Conservation (phyloP, 2,113 vertebrate species). For the Oreochromis aureus region DNA sequence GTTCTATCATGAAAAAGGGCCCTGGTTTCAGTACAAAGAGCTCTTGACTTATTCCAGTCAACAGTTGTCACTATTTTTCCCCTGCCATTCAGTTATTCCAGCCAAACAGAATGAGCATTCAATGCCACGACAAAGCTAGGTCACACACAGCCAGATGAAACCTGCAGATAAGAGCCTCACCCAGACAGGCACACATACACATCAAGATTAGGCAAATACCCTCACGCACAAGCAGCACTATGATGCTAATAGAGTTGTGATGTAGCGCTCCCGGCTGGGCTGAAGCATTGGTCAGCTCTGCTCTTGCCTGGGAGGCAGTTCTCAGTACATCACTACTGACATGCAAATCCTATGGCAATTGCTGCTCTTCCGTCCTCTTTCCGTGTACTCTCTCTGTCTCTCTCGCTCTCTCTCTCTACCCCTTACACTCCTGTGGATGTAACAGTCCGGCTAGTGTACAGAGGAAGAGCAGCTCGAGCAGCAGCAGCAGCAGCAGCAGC, state of each 20-base stretch:
- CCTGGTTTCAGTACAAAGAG: neutral
- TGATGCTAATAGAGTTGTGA: constrained; percentile 36
- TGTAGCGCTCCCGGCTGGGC: constrained; percentile 1
- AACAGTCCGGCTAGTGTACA: constrained; percentile 39
- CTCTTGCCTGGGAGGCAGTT: constrained; percentile 57
- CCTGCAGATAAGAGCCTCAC: constrained; percentile 28
- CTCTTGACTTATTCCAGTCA: constrained; percentile 20
- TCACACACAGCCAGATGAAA: constrained; percentile 28
- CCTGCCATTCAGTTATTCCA: constrained; percentile 1
- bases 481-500: neutral
- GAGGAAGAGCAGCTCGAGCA: constrained; percentile 23
- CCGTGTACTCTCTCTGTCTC: constrained; percentile 5
- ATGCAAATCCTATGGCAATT: constrained; percentile 69
- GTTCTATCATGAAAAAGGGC: neutral
- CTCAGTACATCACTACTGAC: constrained; percentile 55
- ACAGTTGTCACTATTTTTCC: constrained; percentile 29
- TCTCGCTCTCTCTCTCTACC: neutral
- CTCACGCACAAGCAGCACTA: constrained; percentile 2
- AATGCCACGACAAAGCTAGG: neutral
- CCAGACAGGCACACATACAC: neutral
- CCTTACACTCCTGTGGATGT: constrained; percentile 32
- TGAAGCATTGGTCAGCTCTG: constrained; percentile 33
- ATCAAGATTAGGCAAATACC: constrained; percentile 5
- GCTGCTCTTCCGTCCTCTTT: constrained; percentile 32
- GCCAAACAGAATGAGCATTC: neutral